Conservation (phyloP, 2,113 vertebrate species). For the Romanogobio albipinnatus region DNA sequence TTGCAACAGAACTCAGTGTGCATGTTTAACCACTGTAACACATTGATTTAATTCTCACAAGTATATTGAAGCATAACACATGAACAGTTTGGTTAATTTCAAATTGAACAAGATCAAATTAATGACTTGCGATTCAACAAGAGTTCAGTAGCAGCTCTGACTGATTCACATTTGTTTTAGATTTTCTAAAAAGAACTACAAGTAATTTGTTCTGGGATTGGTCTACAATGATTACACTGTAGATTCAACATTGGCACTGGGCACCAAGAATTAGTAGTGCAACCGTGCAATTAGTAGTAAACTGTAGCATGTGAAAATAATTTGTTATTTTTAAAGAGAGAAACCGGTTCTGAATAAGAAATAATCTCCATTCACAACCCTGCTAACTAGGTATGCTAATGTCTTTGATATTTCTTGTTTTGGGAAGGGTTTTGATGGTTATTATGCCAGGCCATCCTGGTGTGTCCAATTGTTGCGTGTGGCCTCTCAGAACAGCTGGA, state of each 20-base stretch:
- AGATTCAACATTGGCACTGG: background rate
- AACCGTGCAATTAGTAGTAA: too few species aligned
- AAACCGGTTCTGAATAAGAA: background rate
- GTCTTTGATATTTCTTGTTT: slow-evolving; percentile 1
- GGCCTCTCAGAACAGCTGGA: slow-evolving; percentile 65
- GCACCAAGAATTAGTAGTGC: background rate
- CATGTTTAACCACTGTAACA: slow-evolving; percentile 6
- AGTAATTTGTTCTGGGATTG: too few species aligned
- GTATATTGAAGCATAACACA: background rate
- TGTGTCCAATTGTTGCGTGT: slow-evolving; percentile 23
- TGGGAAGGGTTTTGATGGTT: background rate
- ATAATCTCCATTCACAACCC: background rate
- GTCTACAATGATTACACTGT: background rate
- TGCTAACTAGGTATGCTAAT: background rate
- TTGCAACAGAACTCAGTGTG: background rate
- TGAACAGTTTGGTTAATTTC: background rate
- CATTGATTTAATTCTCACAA: background rate
- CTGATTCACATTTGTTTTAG: background rate
- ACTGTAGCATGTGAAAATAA: background rate
- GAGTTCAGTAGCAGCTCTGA: background rate
- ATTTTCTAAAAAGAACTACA: background rate
- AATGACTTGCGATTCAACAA: background rate
- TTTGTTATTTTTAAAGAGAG: background rate
- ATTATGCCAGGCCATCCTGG: background rate
- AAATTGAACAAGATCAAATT: background rate